phyloP scores from a whole-genome alignment of 2,113 vertebrate genomes.

The Addax nasomaculatus region DNA sequence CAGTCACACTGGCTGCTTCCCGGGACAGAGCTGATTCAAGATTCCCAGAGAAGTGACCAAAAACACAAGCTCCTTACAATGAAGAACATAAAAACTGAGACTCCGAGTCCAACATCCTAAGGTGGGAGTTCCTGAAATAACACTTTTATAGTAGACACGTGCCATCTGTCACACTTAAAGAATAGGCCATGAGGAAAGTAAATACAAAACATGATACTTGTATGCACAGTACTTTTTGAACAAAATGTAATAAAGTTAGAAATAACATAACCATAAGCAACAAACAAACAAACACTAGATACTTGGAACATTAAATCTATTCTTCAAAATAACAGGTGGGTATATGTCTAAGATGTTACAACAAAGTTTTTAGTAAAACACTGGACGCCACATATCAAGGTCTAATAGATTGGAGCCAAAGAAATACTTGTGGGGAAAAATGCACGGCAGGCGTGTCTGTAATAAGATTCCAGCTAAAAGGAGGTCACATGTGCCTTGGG shows the following conservation, averaged over 20 bases:
- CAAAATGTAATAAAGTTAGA: not conserved
- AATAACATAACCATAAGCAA: not conserved
- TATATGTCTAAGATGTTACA: not conserved
- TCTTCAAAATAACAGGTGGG: not conserved
- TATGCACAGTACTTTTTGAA: not conserved
- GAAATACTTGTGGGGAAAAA: not conserved
- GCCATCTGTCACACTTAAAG: not conserved
- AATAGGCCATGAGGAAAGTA: not conserved
- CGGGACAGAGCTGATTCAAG: not conserved
- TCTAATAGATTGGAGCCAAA: too few relatives aligned
- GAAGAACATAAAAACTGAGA: not conserved
- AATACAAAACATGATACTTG: not conserved
- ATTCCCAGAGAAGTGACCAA: not conserved
- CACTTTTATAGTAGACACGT: not conserved
- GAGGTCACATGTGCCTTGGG: fast-evolving
- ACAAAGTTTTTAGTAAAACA: not conserved
- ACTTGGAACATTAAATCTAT: not conserved
- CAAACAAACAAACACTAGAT: not conserved
- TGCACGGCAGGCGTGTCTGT: fast-evolving
- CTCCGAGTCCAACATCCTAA: not conserved
- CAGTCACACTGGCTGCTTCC: not conserved
- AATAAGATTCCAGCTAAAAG: not conserved
- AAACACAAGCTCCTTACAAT: not conserved
- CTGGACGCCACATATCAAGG: not conserved
- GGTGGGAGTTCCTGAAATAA: not conserved